phyloP scores from a whole-genome alignment of 2,797 vertebrate genomes.

The Ataeniobius toweri region DNA sequence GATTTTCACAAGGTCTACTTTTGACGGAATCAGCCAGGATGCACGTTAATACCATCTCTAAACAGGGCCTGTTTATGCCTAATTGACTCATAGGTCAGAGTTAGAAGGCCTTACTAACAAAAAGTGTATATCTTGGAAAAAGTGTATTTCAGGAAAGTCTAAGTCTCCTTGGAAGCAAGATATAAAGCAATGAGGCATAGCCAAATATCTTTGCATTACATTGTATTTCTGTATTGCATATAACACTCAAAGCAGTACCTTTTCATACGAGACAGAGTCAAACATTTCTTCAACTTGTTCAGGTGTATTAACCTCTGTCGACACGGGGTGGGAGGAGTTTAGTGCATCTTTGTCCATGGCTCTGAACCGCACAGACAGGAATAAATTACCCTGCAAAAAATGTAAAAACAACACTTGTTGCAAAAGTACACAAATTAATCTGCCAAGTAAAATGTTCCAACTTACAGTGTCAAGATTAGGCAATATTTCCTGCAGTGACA shows the following conservation, averaged over 20 bases:
- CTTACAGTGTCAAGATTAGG: conserved; percentile 86
- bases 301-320: conserved; percentile 83
- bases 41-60: no score
- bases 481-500: conserved; percentile 83
- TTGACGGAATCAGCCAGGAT: no score
- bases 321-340: conserved; percentile 91
- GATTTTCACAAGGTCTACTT: no score
- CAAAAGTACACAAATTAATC: not conserved
- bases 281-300: conserved; percentile 97
- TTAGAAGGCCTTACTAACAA: no score
- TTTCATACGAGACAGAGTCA: conserved; percentile 93
- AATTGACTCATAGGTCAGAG: no score
- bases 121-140: not conserved
- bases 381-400: conserved; percentile 86
- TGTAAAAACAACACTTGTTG: conserved; percentile 23
- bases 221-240: not conserved
- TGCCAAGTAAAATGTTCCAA: conserved; percentile 29
- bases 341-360: conserved; percentile 90
- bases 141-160: not conserved
- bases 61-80: no score
- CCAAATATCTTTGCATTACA: not conserved
- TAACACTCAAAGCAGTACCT: conserved; percentile 78
- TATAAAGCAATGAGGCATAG: not conserved
- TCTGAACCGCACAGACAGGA: conserved; percentile 86
- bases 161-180: not conserved